A percentile compares a stretch with the other conserved stretches of the same genome.
Conservation (phyloP, 2,888 invertebrate species). For the Heliconius cydno region DNA sequence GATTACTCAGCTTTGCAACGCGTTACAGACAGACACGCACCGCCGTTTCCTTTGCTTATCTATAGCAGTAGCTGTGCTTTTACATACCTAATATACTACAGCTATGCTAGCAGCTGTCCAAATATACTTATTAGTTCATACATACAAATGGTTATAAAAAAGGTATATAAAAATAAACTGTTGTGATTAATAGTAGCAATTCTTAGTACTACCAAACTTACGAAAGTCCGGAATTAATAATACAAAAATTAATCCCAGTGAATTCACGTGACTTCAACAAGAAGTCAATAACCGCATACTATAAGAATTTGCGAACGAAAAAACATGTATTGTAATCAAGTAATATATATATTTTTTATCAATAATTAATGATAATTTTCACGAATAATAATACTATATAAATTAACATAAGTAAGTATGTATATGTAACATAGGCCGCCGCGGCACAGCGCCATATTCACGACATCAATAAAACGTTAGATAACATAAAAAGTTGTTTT, state of each 20-base stretch:
- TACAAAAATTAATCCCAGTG: not conserved
- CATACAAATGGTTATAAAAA: no score
- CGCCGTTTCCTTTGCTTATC: slow-evolving; percentile 22
- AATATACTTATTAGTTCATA: not conserved
- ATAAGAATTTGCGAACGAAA: not conserved
- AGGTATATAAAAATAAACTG: no score
- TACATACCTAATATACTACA: not conserved
- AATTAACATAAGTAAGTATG: not conserved
- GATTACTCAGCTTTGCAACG: slow-evolving; percentile 39
- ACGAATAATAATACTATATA: not conserved
- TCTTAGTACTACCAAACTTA: not conserved
- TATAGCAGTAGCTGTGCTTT: not conserved
- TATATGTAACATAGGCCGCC: not conserved
- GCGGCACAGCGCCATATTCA: not conserved
- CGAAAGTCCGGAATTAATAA: no score
- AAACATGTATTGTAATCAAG: not conserved
- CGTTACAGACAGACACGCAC: slow-evolving; percentile 39
- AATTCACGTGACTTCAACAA: not conserved
- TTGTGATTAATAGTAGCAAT: not conserved
- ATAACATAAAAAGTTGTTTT: slow-evolving; percentile 26
- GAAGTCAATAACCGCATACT: not conserved
- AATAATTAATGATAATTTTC: not conserved
- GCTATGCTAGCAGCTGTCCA: not conserved
- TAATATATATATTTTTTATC: no score
- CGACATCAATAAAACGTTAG: slow-evolving; percentile 13